A percentile compares a stretch with the other conserved stretches of the same genome.
phyloP scores from a whole-genome alignment of 2,797 vertebrate species.

The Ceryle rudis region DNA sequence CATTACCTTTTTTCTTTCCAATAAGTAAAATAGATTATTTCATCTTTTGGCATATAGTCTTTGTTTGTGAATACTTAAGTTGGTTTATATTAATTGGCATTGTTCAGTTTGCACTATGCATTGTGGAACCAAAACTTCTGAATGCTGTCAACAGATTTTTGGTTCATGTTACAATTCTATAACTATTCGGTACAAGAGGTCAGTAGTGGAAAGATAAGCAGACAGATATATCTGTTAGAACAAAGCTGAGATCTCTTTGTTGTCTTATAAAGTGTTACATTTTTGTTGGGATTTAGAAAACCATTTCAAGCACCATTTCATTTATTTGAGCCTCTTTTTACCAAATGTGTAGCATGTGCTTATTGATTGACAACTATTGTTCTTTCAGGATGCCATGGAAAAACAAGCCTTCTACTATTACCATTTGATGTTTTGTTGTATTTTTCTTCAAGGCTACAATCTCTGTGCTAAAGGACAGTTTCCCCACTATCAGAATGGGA shows the following conservation, averaged over 20 bases:
- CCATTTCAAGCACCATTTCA: background rate
- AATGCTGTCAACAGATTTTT: background rate
- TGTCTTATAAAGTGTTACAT: background rate
- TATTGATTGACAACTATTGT: background rate
- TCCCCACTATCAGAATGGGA: background rate
- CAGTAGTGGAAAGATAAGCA: background rate
- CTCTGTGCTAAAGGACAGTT: background rate
- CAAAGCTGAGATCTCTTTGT: background rate
- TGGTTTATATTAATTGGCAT: background rate
- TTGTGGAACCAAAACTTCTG: background rate
- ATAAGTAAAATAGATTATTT: background rate
- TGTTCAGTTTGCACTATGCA: background rate
- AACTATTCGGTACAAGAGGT: background rate
- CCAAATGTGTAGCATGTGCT: fast-evolving
- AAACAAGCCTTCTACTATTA: background rate
- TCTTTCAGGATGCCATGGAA: background rate
- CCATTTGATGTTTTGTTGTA: background rate
- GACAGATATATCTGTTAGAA: background rate
- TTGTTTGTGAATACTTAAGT: background rate
- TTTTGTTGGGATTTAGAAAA: background rate
- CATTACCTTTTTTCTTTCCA: background rate
- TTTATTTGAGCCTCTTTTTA: background rate
- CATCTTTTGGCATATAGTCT: background rate
- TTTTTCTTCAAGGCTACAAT: background rate
- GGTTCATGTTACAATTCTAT: background rate